Percentiles rank a stretch among this genome's conserved stretches.
Conservation (phyloP, 2,888 invertebrate genomes). For the Latrodectus elegans region DNA sequence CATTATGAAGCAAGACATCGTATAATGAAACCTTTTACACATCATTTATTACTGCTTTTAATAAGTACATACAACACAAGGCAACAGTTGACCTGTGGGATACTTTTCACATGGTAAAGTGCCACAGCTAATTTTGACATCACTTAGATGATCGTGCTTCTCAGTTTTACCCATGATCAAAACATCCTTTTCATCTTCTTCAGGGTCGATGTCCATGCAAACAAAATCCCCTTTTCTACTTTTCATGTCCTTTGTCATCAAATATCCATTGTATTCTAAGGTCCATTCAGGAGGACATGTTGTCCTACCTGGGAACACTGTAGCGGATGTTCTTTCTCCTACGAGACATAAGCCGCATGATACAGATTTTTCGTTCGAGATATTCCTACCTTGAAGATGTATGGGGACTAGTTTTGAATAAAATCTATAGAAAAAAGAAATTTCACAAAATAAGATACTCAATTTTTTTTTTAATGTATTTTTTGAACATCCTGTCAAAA, state of each 20-base stretch:
- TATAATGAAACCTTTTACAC: background rate
- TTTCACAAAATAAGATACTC: too few relatives aligned
- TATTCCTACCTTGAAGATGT: slow-evolving; percentile 15
- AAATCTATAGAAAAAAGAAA: slow-evolving; percentile 11
- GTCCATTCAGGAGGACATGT: slow-evolving; percentile 53
- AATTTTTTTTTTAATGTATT: too few relatives aligned
- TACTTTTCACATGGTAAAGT: slow-evolving; percentile 36
- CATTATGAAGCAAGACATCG: too few relatives aligned
- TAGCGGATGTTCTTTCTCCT: slow-evolving; percentile 37
- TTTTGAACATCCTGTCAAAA: too few relatives aligned
- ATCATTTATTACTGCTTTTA: slow-evolving; percentile 9
- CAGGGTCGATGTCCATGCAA: slow-evolving; percentile 37
- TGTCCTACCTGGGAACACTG: slow-evolving; percentile 22
- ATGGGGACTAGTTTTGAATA: slow-evolving; percentile 50
- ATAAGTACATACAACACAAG: slow-evolving; percentile 60
- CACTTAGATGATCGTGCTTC: slow-evolving; percentile 21
- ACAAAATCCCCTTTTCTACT: slow-evolving; percentile 49
- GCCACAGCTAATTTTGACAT: slow-evolving; percentile 44
- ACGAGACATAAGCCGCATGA: slow-evolving; percentile 39
- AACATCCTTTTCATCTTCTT: background rate
- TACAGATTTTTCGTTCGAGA: background rate
- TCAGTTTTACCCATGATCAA: slow-evolving; percentile 11
- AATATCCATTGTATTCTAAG: slow-evolving; percentile 50
- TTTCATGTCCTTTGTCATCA: slow-evolving; percentile 36
- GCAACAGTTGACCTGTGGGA: slow-evolving; percentile 23